Evolutionary conservation across 2,113 vertebrate genomes (phyloP).

Genomic region (Sinocyclocheilus rhinocerous): DNA sequence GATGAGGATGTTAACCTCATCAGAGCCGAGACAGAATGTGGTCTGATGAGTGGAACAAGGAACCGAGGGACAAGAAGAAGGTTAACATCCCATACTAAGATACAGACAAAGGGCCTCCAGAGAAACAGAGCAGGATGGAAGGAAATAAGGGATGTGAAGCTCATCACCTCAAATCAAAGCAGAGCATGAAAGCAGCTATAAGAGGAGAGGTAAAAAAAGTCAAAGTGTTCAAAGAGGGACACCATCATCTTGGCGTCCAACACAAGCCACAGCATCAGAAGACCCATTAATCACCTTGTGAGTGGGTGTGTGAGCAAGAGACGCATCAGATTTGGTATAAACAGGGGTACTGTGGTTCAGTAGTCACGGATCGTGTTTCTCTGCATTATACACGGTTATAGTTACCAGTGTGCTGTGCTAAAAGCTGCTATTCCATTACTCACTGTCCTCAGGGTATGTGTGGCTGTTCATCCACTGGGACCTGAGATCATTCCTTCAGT

Average conservation of each 20-base stretch:
- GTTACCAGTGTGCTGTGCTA: conserved; percentile 40
- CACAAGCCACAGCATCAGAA: background rate
- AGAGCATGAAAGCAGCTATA: background rate
- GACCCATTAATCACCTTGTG: conserved; percentile 30
- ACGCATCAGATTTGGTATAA: conserved; percentile 53
- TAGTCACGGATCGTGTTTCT: conserved; percentile 47
- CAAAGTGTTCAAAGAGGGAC: background rate
- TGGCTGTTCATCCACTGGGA: conserved; percentile 7
- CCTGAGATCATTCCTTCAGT: conserved; percentile 48
- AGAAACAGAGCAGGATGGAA: conserved; percentile 9
- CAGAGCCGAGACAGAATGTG: background rate
- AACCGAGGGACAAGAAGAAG: background rate
- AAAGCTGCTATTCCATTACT: conserved; percentile 54
- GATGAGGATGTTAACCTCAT: conserved; percentile 40
- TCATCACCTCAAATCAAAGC: conserved; percentile 50
- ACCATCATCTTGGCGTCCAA: background rate
- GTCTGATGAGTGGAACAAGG: conserved; percentile 20
- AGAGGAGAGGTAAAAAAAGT: conserved; percentile 20
- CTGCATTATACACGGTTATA: conserved; percentile 51
- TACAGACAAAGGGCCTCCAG: conserved; percentile 52
- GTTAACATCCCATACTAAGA: background rate
- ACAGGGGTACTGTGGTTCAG: conserved; percentile 40
- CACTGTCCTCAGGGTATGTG: conserved; percentile 11
- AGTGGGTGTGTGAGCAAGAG: conserved; percentile 22
- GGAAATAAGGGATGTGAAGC: conserved; percentile 58